A percentile compares a stretch with the other conserved stretches of the same genome.
These are phyloP conservation scores for Delichon dasypus DNA, from an alignment of 2,797 vertebrate genomes.

Conservation along the genomic window DNA sequence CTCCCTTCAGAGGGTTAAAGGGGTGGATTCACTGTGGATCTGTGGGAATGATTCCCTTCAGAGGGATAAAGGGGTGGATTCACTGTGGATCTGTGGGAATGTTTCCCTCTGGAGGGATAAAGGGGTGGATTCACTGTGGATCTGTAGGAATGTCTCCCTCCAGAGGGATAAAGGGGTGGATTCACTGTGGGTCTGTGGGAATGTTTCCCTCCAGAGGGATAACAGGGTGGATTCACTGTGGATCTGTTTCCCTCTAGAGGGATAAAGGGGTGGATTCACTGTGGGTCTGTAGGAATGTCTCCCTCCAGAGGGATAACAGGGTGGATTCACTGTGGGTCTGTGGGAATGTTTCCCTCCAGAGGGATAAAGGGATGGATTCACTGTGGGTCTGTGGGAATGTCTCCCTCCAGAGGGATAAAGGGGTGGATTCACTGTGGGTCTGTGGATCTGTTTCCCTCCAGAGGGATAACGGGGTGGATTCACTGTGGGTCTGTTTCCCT, in stretches of 20 bases:
- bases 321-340: neutral
- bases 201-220: too few relatives aligned
- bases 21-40: too few relatives aligned
- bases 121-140: neutral
- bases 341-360: neutral
- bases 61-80: too few relatives aligned
- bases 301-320: neutral
- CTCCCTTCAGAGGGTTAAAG: neutral
- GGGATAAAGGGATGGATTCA: neutral
- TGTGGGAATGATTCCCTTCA: neutral
- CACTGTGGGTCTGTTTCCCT: too few relatives aligned
- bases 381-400: neutral
- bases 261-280: too few relatives aligned
- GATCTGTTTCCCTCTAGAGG: too few relatives aligned
- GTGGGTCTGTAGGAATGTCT: neutral
- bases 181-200: neutral
- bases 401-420: too few relatives aligned
- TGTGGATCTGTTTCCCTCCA: fast-evolving
- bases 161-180: neutral
- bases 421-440: neutral
- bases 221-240: neutral
- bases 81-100: too few relatives aligned
- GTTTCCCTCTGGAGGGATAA: too few relatives aligned
- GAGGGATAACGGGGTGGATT: neutral
- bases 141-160: too few relatives aligned